These are phyloP conservation scores for Australoheros scitulus DNA, from an alignment of 2,113 vertebrate species.

Conservation along the genomic window DNA sequence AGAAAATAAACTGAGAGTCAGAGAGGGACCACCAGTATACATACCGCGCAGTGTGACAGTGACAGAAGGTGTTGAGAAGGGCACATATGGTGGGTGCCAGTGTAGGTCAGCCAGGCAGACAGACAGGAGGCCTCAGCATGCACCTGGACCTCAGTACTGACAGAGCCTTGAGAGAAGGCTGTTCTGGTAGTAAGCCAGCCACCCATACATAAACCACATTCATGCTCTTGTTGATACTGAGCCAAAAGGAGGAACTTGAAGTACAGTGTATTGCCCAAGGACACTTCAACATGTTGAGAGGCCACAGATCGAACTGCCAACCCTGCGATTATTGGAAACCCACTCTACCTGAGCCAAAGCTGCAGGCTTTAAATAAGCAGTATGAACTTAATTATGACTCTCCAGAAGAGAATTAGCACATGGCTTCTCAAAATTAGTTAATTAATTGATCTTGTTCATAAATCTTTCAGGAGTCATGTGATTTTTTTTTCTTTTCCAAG, in stretches of 20 bases:
- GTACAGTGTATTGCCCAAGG: not conserved
- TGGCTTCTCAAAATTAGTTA: conserved; percentile 55
- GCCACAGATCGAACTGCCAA: not conserved
- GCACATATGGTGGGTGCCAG: conserved; percentile 77
- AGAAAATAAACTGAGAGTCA: conserved; percentile 25
- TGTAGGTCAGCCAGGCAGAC: conserved; percentile 72
- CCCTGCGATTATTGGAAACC: not conserved
- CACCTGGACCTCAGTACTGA: conserved; percentile 71
- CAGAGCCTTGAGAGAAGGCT: conserved; percentile 40
- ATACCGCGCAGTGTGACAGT: conserved; percentile 53
- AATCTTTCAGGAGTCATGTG: conserved; percentile 54
- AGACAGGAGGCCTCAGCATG: conserved; percentile 67
- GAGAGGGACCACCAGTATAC: conserved; percentile 35
- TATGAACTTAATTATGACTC: conserved; percentile 65
- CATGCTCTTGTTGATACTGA: conserved; percentile 4
- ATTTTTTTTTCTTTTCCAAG: not conserved
- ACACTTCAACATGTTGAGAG: conserved; percentile 11
- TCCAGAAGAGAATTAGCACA: conserved; percentile 55
- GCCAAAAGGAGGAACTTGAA: conserved; percentile 5
- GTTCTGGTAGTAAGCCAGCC: conserved; percentile 31
- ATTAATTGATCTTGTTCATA: conserved; percentile 61
- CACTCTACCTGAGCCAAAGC: conserved; percentile 4
- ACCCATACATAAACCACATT: conserved; percentile 21
- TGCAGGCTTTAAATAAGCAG: conserved; percentile 55
- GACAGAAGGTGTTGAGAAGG: conserved; percentile 78